A percentile compares a stretch with the other conserved stretches of the same genome.
These are phyloP conservation scores for Falco concolor DNA, from an alignment of 2,797 vertebrate genomes.

Conservation along the genomic window DNA sequence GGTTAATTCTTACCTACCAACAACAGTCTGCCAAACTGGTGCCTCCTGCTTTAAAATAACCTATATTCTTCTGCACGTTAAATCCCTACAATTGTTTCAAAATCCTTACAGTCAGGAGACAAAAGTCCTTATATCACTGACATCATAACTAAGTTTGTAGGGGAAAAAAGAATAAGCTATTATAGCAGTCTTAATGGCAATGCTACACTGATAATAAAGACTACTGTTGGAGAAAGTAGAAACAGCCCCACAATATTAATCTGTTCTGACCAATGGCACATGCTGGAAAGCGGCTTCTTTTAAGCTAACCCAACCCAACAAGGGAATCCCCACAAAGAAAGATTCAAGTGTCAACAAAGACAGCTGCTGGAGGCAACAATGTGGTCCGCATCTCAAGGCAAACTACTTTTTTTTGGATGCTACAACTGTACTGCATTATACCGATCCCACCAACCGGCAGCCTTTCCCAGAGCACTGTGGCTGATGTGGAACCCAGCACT, in stretches of 20 bases:
- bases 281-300: neutral
- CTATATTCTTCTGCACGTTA: neutral
- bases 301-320: neutral
- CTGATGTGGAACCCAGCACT: neutral
- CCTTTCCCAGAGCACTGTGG: neutral
- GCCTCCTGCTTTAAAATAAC: neutral
- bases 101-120: neutral
- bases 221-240: neutral
- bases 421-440: neutral
- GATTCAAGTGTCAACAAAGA: neutral
- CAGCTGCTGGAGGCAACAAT: neutral
- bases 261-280: neutral
- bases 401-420: neutral
- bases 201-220: neutral
- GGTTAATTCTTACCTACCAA: neutral
- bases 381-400: neutral
- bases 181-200: neutral
- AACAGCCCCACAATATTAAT: neutral
- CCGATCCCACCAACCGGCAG: neutral
- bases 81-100: neutral
- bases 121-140: neutral
- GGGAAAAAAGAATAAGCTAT: neutral
- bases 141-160: neutral
- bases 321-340: neutral
- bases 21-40: neutral